Base-by-base conservation (phyloP, 2,888 invertebrate species). In the Dinocampus coccinellae region DNA sequence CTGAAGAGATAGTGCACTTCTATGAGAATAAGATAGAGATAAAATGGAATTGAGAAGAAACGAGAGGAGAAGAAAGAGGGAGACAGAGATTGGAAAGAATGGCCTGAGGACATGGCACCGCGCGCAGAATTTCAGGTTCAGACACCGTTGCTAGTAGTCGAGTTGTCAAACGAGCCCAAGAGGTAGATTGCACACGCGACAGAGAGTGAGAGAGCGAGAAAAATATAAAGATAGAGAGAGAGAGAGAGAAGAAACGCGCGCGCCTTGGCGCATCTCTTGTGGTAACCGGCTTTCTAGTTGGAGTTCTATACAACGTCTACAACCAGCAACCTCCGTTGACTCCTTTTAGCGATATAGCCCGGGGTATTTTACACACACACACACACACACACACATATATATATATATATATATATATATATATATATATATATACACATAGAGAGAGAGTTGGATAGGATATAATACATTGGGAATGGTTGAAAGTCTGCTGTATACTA, bases 211-310 rank as follows among this genome's bases (percentile, higher is more conserved):
- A n/a, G n/a, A n/a, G n/a, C n/a, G n/a, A n/a, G n/a, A n/a, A n/a
- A n/a, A n/a, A n/a, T n/a, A n/a, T n/a, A n/a, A n/a, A n/a, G n/a
- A n/a, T n/a, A n/a, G n/a, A n/a, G n/a, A n/a, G n/a, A n/a, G n/a
- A n/a, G 67, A 64, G 64, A 66, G 68, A 74, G 66, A 34, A 72
- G 70, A 68, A 62, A 16, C 16, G 16, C 16, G 47, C 16, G 47
- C 47, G n/a, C n/a, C 3, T n/a, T 2, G 55, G 58, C 57, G 73
- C 57, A 58, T 68, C 66, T 85, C 63, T 85, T 81, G 47, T 16
- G 83, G 83, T 81, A 85, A 85, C 84, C 82, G 84, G 85, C 84
- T 84, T 82, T 83, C 83, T 81, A 82, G 81, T 80, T 76, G 70
- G 16, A 20, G 75, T 73, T 55, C 75, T 76, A 76, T 74, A 74